phyloP scores from a whole-genome alignment of 2,797 vertebrate species.

The Chrosomus eos region DNA sequence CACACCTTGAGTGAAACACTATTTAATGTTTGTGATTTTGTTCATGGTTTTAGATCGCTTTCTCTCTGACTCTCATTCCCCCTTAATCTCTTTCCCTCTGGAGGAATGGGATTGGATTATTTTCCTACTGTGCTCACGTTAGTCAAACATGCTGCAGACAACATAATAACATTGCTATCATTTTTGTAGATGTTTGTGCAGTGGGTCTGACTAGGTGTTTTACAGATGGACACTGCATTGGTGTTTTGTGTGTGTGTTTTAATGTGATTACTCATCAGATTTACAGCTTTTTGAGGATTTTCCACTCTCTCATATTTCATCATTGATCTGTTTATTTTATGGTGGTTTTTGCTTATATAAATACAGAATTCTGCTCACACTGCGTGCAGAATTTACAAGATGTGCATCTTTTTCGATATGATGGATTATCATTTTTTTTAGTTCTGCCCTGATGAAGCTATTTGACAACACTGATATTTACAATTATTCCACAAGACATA shows the following conservation, averaged over 20 bases:
- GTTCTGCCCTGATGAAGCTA: not conserved
- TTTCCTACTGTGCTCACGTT: not conserved
- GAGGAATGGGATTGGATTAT: not conserved
- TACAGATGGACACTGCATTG: not conserved
- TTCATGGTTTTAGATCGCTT: not conserved
- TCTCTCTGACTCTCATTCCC: not conserved
- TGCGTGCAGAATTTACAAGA: not conserved
- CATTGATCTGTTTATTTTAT: slow-evolving; percentile 5
- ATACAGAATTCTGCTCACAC: not conserved
- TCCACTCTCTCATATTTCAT: not conserved
- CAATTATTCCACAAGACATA: not conserved
- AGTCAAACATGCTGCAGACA: not conserved
- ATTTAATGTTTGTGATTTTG: not conserved
- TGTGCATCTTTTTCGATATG: not conserved
- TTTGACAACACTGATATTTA: not conserved
- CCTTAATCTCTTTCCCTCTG: not conserved
- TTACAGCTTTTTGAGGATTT: not conserved
- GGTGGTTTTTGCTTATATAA: not conserved
- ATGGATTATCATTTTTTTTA: not conserved
- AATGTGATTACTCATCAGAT: not conserved
- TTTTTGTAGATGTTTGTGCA: not conserved
- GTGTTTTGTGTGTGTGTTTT: not conserved
- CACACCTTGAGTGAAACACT: not conserved
- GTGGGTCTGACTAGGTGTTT: not conserved
- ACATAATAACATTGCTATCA: not conserved